Evolutionary conservation across 2,888 invertebrate genomes (phyloP), one percentile per base, ranked within the genome.

Genomic region (Euphydryas editha): DNA sequence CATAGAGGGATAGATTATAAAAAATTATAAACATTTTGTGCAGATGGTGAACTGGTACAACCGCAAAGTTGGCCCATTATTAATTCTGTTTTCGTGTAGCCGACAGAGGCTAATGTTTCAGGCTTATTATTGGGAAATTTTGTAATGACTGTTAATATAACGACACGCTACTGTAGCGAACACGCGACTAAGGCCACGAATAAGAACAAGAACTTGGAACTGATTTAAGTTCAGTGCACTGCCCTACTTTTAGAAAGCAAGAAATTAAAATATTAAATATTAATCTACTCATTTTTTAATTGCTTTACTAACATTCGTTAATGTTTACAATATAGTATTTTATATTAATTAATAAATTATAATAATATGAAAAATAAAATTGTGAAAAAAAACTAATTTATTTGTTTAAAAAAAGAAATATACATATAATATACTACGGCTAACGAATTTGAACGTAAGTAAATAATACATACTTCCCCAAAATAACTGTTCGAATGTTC

Each of bases 71-170:
- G 77, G 81, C 78, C 82, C 86, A 86, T 89, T 90, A 88, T 88
- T 89, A 89, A 90, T 88, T 88, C 83, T 85, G 84, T 85, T 85
- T 90, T 85, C 88, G 86, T 90, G 89, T 85, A 81, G 83, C 84
- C 80, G 80, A 79, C 80, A 79, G 78, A 74, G 77, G 84, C 83
- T 88, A 89, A 90, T 88, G 87, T 88, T 89, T 83, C 84, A 82
- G 76, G 75, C 85, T 87, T 89, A 87, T 88, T 92, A 92, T 90
- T 88, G 88, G 86, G 79, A 88, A 87, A 87, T 90, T 88, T 84
- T 85, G 85, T 90, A 90, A 90, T 90, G 88, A 88, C 85, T 88
- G 84, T 86, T 89, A 88, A 90, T 88, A 83, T 81, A 82, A 81
- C 83, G 84, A 84, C 90, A 90, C 89, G 90, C 88, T 73, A 87